Evolutionary conservation across 92 coral and sea anemone genomes (phyloP), one percentile per base, ranked within the genome.

Genomic region (Porites evermanni): DNA sequence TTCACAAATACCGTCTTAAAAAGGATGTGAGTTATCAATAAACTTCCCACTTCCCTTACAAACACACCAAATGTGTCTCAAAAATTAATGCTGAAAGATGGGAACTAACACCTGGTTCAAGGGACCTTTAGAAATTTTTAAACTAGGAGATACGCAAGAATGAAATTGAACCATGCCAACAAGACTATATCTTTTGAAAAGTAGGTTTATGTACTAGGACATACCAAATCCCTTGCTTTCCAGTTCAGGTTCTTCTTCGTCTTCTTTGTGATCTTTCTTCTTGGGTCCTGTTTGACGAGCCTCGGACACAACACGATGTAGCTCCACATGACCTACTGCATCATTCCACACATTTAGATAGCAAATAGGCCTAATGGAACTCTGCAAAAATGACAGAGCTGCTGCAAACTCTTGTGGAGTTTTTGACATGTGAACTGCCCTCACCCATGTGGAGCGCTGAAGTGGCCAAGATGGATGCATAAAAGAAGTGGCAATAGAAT

Each of bases 381-480:
- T 89, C 54, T 97, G 95, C 77, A 97, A 91, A 84, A 95, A 97
- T 18, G 93, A 81, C 61, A 97, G 70, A 52, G 90, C 94, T 6
- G 98, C 95, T 1, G 98, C 96, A 82, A 97, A 95, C 79, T 97
- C 99, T 8, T 77, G 73, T 58, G 97, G 96, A 7, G 97, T 95
- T 77, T 92, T 89, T 14, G 98, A 86, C 83, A 95, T 60, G 52
- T 97, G 99, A 19, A 97, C 97, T 50, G 99, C 98, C 68, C 93
- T 87, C 7, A 97, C 95, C 99, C 99, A 97, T 12, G 99, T 90
- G n/a, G 99, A 93, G 8, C 99, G 94, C 90, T 97, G 99, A 18
- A 97, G 59, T 3, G 99, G 98, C 99, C 99, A 97, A 6, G 88
- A 87, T 52, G 99, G 99, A 88, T 97, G 99, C 99, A 97, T 97